Percentiles rank a stretch among this genome's conserved stretches.
Evolutionary conservation across 2,888 invertebrate species (phyloP).

Genomic region (Ochropleura plecta): DNA sequence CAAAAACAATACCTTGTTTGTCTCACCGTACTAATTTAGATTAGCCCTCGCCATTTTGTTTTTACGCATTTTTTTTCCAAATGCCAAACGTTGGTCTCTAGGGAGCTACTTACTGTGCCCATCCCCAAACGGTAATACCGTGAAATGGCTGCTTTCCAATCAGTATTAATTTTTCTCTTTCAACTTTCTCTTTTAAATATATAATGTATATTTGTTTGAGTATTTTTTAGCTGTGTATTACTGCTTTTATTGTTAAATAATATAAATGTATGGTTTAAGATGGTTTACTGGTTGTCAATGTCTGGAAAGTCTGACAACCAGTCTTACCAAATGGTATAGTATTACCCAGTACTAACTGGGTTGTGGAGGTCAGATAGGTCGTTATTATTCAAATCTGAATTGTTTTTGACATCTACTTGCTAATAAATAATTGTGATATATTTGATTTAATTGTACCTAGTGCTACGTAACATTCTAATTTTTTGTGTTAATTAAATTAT

Average conservation of each 20-base stretch:
- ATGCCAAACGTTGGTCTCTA: slow-evolving; percentile 80
- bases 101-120: slow-evolving; percentile 79
- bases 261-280: not conserved
- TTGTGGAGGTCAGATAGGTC: no score
- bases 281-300: no score
- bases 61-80: slow-evolving; percentile 82
- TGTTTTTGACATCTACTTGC: no score
- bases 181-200: slow-evolving; percentile 36
- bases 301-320: no score
- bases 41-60: slow-evolving; percentile 82
- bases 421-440: no score
- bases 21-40: slow-evolving; percentile 84
- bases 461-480: no score
- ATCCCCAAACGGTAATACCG: slow-evolving; percentile 72
- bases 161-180: slow-evolving; percentile 64
- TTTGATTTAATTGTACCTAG: no score
- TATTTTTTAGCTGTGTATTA: not conserved
- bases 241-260: not conserved
- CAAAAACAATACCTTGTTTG: slow-evolving; percentile 59
- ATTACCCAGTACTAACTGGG: no score
- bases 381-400: no score
- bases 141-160: slow-evolving; percentile 72
- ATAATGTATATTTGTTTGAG: slow-evolving; percentile 26
- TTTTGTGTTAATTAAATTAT: no score
- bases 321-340: no score